phyloP scores from a whole-genome alignment of 1,140 invertebrate species.

The Dermatophagoides farinae region DNA sequence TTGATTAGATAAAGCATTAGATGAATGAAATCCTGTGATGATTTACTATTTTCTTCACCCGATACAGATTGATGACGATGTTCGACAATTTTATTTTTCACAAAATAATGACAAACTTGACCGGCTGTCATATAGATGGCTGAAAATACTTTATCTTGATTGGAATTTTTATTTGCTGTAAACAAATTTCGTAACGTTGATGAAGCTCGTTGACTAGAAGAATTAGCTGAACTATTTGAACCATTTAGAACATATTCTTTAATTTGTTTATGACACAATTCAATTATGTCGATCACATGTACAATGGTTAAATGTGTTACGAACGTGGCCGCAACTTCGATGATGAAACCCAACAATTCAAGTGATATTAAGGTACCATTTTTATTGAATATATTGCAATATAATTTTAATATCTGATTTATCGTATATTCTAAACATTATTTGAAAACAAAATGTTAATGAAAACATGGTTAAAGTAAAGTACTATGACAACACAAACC shows the following conservation, averaged over 20 bases:
- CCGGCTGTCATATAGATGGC: constrained; percentile 2
- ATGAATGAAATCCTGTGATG: neutral
- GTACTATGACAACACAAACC: neutral
- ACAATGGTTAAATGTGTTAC: neutral
- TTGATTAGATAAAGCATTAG: neutral
- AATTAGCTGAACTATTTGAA: neutral
- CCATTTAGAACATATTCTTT: neutral
- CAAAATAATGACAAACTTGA: constrained; percentile 6
- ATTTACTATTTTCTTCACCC: neutral
- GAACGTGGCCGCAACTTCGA: neutral
- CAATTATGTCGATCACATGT: constrained; percentile 4
- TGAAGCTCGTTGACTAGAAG: neutral
- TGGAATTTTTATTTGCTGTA: neutral
- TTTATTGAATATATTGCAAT: neutral
- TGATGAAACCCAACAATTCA: neutral
- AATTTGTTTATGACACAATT: constrained; percentile 3
- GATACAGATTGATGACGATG: neutral
- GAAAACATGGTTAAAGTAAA: no score
- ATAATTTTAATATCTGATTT: neutral
- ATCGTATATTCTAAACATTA: neutral
- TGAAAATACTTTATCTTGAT: neutral
- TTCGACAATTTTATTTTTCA: neutral
- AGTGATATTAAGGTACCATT: neutral
- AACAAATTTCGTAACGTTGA: neutral
- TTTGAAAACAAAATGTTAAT: no score